These are phyloP conservation scores for Oxyruncus cristatus DNA, from an alignment of 2,113 vertebrate species.

Conservation along the genomic window DNA sequence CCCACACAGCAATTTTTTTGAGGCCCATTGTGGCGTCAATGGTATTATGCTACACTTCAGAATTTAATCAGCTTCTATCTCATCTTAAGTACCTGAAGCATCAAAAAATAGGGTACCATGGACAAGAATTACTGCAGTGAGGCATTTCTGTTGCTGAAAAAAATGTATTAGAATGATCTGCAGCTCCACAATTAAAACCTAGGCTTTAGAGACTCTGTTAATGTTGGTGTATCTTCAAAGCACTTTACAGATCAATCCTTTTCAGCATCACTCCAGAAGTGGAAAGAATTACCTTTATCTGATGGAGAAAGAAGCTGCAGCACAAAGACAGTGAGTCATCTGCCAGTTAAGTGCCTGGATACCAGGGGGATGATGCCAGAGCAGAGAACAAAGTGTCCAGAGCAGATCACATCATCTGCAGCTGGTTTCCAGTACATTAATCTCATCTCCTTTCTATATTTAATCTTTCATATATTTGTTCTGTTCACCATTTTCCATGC, in stretches of 20 bases:
- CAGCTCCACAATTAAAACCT: background rate
- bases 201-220: background rate
- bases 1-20: background rate
- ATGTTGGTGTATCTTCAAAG: background rate
- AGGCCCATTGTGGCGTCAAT: background rate
- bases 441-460: conserved; percentile 43
- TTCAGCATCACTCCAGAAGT: background rate
- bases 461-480: conserved; percentile 13
- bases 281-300: conserved; percentile 38
- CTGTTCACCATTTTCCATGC: background rate
- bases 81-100: background rate
- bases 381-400: conserved; percentile 51
- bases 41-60: background rate
- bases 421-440: conserved; percentile 32
- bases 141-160: background rate
- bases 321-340: conserved; percentile 52
- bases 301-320: conserved; percentile 27
- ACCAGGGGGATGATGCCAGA: background rate
- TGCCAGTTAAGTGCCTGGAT: conserved; percentile 45
- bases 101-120: background rate
- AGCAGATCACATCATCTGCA: conserved; percentile 24
- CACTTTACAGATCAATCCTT: background rate
- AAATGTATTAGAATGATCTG: background rate
- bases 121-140: background rate
- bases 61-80: background rate